Evolutionary conservation across 2,888 invertebrate species (phyloP).

Genomic region (Melanchra persicariae): DNA sequence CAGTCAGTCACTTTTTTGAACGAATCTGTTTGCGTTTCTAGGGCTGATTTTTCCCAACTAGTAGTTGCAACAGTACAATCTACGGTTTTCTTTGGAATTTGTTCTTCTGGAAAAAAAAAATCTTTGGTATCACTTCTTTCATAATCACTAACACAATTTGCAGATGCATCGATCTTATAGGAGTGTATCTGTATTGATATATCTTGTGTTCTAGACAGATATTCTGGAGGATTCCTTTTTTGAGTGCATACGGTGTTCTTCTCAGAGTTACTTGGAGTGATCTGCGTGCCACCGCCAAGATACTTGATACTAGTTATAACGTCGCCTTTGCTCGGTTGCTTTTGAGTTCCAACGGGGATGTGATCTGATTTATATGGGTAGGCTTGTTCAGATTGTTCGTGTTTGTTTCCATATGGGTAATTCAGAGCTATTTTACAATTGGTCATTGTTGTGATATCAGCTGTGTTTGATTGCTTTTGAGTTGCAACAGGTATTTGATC

Average conservation of each 20-base stretch:
- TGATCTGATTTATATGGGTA: not conserved
- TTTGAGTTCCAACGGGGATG: not conserved
- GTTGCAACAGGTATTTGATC: not conserved
- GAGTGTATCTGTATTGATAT: slow-evolving; percentile 1
- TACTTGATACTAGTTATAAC: not conserved
- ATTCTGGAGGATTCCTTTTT: not conserved
- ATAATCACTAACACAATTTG: no score
- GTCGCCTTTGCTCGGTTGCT: not conserved
- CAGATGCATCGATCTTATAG: no score
- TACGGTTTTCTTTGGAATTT: not conserved
- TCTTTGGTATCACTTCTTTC: no score
- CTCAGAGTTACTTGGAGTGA: not conserved
- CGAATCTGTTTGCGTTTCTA: not conserved
- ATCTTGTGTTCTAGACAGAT: not conserved
- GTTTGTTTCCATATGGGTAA: not conserved
- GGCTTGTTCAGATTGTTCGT: not conserved
- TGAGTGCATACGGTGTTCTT: not conserved
- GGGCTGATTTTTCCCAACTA: not conserved
- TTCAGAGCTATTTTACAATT: not conserved
- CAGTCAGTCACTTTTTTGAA: not conserved
- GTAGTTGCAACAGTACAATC: no score
- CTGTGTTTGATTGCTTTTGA: not conserved
- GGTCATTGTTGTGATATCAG: not conserved
- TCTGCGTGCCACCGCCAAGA: not conserved
- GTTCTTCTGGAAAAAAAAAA: not conserved